Evolutionary conservation across 2,888 invertebrate species (phyloP).

Genomic region (Stenichneumon culpator): DNA sequence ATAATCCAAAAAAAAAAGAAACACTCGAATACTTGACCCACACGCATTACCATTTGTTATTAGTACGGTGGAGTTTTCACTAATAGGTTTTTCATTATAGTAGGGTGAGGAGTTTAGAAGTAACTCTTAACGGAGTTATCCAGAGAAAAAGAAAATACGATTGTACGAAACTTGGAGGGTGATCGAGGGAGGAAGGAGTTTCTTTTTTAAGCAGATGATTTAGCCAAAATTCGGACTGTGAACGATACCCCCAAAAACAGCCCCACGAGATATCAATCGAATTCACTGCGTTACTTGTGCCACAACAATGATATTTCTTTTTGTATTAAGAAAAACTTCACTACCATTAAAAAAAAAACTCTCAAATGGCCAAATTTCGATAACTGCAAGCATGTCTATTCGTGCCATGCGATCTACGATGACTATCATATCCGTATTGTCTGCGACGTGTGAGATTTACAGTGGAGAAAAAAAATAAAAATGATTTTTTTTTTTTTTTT

Average conservation of each 20-base stretch:
- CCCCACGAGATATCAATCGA: conserved; percentile 48
- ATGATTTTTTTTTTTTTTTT: background rate
- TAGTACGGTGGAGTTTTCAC: conserved; percentile 54
- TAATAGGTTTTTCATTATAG: conserved; percentile 52
- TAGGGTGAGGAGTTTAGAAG: conserved; percentile 42
- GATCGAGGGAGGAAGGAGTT: background rate
- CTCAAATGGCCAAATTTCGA: conserved; percentile 59
- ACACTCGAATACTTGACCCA: conserved; percentile 65
- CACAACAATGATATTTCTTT: conserved; percentile 51
- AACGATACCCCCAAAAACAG: conserved; percentile 14
- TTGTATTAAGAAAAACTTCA: conserved; percentile 30
- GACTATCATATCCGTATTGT: conserved; percentile 66
- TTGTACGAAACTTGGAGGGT: conserved; percentile 20
- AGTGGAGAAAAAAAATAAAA: conserved; percentile 3
- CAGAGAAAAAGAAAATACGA: conserved; percentile 21
- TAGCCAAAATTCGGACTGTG: conserved; percentile 23
- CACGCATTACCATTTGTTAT: conserved; percentile 61
- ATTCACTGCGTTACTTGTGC: conserved; percentile 55
- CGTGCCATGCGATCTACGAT: conserved; percentile 48
- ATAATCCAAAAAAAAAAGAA: background rate
- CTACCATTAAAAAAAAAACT: conserved; percentile 41
- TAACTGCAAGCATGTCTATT: conserved; percentile 25
- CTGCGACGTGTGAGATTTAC: conserved; percentile 52
- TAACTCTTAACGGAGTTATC: conserved; percentile 33
- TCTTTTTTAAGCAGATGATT: conserved; percentile 21